These are phyloP conservation scores for Tachina lurida DNA, from an alignment of 2,888 invertebrate species.

Conservation along the genomic window DNA sequence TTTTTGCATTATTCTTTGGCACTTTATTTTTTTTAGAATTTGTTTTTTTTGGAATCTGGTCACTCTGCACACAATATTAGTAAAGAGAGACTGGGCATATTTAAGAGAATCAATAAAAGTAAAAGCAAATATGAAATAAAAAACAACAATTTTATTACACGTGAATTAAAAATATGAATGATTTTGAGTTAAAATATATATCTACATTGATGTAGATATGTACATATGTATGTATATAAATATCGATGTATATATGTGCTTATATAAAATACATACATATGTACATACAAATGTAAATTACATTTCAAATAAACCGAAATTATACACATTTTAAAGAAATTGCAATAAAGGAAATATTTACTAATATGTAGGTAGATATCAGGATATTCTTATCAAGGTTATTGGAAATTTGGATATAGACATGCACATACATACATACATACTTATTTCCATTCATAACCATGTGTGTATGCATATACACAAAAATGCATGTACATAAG, in stretches of 20 bases:
- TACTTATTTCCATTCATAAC: neutral
- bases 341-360: neutral
- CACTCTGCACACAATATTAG: neutral
- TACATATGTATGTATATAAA: neutral
- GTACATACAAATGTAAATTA: neutral
- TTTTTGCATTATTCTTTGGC: too few species aligned
- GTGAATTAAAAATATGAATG: slow-evolving; percentile 27
- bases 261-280: neutral
- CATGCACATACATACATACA: neutral
- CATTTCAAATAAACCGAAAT: neutral
- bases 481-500: neutral
- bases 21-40: too few species aligned
- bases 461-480: neutral
- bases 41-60: neutral
- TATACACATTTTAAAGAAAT: neutral
- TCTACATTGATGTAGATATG: neutral
- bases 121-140: neutral
- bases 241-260: neutral
- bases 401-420: neutral
- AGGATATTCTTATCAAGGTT: neutral
- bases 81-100: neutral
- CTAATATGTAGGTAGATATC: neutral
- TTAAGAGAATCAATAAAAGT: slow-evolving; percentile 9
- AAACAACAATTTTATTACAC: neutral
- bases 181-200: too few species aligned